Evolutionary conservation across 2,888 invertebrate species (phyloP).

Genomic region (Mylabris sibirica): DNA sequence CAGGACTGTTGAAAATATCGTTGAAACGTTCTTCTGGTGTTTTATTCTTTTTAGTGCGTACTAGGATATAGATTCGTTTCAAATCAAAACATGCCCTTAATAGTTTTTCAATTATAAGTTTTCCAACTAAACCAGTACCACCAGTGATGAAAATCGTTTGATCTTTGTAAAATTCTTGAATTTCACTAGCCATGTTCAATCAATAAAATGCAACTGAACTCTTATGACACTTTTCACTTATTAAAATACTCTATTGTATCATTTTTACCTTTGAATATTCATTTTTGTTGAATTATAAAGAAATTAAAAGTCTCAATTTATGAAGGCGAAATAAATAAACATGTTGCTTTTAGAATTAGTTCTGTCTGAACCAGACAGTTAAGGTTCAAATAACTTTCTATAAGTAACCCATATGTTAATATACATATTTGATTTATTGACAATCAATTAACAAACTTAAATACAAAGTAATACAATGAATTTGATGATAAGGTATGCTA

Average conservation of each 20-base stretch:
- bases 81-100: neutral
- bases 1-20: neutral
- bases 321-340: too few species aligned
- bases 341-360: too few species aligned
- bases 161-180: conserved; percentile 4
- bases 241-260: too few species aligned
- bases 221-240: too few species aligned
- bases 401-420: too few species aligned
- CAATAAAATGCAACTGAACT: neutral
- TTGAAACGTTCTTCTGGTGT: neutral
- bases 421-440: too few species aligned
- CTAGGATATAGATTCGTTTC: neutral
- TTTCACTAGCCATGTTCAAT: neutral
- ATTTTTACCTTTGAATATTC: too few species aligned
- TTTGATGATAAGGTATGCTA: neutral
- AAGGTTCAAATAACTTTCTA: too few species aligned
- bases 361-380: too few species aligned
- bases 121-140: neutral
- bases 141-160: conserved; percentile 9
- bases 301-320: too few species aligned
- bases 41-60: neutral
- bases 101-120: neutral
- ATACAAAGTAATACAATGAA: neutral
- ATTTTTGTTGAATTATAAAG: too few species aligned
- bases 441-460: neutral